Evolutionary conservation across 1,140 invertebrate genomes (phyloP).

Genomic region (Mercenaria mercenaria): DNA sequence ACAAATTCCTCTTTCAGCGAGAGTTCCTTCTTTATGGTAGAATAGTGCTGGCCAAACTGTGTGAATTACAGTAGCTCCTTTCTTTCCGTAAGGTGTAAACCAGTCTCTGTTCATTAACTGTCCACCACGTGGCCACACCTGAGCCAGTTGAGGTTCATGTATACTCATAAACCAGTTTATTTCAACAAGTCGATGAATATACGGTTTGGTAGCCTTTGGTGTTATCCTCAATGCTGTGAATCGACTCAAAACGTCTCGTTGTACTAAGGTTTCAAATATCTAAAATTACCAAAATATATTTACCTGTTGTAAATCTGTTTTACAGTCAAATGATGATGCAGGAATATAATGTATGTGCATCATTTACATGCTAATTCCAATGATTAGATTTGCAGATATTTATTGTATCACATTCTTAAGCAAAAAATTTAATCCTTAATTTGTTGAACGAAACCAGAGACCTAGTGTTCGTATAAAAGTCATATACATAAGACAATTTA

Average conservation of each 20-base stretch:
- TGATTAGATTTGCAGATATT: no score
- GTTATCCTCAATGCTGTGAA: slow-evolving; percentile 16
- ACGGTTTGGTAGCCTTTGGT: slow-evolving; percentile 40
- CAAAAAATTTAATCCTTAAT: no score
- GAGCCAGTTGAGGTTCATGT: slow-evolving; percentile 42
- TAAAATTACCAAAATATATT: background rate
- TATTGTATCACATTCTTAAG: no score
- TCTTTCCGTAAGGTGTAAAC: slow-evolving; percentile 45
- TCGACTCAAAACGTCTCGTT: slow-evolving; percentile 14
- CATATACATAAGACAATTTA: no score
- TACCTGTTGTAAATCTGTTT: background rate
- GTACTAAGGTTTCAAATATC: slow-evolving; percentile 50
- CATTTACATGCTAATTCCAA: no score
- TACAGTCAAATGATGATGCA: no score
- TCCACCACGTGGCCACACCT: slow-evolving; percentile 52
- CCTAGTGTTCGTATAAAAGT: no score
- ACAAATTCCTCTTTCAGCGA: slow-evolving; percentile 47
- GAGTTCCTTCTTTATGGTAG: slow-evolving; percentile 33
- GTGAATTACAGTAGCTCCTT: slow-evolving; percentile 56
- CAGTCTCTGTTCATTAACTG: slow-evolving; percentile 63
- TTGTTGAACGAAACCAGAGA: no score
- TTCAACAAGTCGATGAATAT: slow-evolving; percentile 49
- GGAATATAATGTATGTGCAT: background rate
- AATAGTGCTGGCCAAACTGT: slow-evolving; percentile 58
- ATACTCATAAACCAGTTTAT: slow-evolving; percentile 45